Base-by-base conservation (phyloP, 2,888 invertebrate species). In the Caenorhabditis doughertyi region DNA sequence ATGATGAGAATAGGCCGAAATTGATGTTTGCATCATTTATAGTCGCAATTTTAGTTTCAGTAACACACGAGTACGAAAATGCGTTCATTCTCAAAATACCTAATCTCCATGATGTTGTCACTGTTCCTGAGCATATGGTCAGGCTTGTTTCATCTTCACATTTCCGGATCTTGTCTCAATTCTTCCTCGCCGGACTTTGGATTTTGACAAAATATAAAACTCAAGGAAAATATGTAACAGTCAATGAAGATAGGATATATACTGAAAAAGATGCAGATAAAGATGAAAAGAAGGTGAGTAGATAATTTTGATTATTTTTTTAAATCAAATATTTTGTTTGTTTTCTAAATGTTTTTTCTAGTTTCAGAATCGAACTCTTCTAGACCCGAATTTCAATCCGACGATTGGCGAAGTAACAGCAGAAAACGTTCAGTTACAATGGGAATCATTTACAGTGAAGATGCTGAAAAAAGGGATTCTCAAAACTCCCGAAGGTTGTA, bases 101-200 rank as follows among this genome's bases (percentile, higher is more conserved):
- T 0, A 47, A 39, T 9, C 58, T 49, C 35, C 9, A 11, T 1
- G 53, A 39, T 3, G 9, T 18, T 0, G 16, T n/a, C 2, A 16
- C 23, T 1, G 49, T 49, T 5, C 11, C 53, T 16, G n/a, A 25
- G 7, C 35, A 25, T 8, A 23, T 76, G 0, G 7, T 16, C 8
- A 49, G 18, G 25, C n/a, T 76, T 11, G 11, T 51, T 13, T 32
- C 47, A 2, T 68, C 76, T 9, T 4, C 44, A 11, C 35, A 25
- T 16, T 74, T 65, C 13, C 44, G 56, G 1, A 25, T 9, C 2
- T 32, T 74, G 0, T 44, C 65, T 16, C 29, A 35, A 32, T 74
- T 65, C 35, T 74, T 74, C 7, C 55, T 74, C 21, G 18, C 47
- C 9, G 56, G 74, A 8, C 32, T 74, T 13, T 55, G 47, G 53